Percentiles rank a stretch among this genome's conserved stretches.
Evolutionary conservation across 2,113 vertebrate species (phyloP).

Genomic region (Pelmatolapia mariae): DNA sequence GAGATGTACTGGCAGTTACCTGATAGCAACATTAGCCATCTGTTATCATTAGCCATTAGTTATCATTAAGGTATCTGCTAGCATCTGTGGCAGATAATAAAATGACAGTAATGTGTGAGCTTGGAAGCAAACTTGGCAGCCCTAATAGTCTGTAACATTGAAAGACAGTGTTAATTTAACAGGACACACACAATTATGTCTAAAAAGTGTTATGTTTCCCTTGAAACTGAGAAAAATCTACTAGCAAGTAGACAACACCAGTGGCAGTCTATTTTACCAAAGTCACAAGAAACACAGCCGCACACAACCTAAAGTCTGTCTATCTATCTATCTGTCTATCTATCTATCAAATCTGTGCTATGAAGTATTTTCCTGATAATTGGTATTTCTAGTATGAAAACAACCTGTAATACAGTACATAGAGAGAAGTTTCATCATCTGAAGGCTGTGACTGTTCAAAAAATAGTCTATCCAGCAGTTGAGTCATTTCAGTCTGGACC

Average conservation of each 20-base stretch:
- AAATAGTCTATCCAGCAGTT: neutral
- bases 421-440: neutral
- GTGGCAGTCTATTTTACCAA: neutral
- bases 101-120: neutral
- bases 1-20: neutral
- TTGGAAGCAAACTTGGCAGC: neutral
- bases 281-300: neutral
- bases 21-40: neutral
- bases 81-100: neutral
- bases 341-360: neutral
- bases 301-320: neutral
- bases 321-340: rapidly evolving
- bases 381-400: neutral
- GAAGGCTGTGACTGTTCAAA: neutral
- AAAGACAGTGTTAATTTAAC: neutral
- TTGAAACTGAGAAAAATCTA: neutral
- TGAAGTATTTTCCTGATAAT: neutral
- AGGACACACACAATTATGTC: neutral
- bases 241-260: neutral
- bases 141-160: neutral
- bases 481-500: neutral
- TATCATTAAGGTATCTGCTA: neutral
- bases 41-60: neutral
- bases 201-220: neutral
- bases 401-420: neutral